Evolutionary conservation across 2,888 invertebrate species (phyloP), one percentile per base, ranked within the genome.

Genomic region (Strigamia crassipes): DNA sequence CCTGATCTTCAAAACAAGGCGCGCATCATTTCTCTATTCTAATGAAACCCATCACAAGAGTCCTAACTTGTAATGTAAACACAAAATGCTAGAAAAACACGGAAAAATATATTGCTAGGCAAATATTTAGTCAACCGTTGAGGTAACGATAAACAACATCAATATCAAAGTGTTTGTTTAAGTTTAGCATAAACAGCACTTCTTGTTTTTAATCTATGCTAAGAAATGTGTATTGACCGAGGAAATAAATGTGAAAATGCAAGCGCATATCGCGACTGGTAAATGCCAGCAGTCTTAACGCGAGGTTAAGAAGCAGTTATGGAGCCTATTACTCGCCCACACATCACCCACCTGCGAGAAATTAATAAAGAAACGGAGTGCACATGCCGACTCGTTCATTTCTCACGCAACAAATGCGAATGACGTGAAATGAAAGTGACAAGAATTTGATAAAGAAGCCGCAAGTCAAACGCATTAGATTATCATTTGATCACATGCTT

Each of bases 261-360:
- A 51, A 51, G 51, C 18, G 12, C n/a, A 51, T 13, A 51, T 38
- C 38, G 38, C 38, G 73, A 73, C 73, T 66, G 61, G 61, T 21
- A 66, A 73, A 73, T 73, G 8, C 31, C 0, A 6, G 13, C 31
- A 73, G 13, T n/a, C 73, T 73, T 73, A 73, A 73, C 15, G 12
- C 23, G 31, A 73, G 73, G 73, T 73, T 73, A 56, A 56, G 21
- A 23, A 27, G 27, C 73, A 31, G 27, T 73, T 73, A n/a, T 21
- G n/a, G 73, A 31, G 73, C 73, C 73, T 31, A n/a, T 31, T 73
- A 27, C 23, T 73, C n/a, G 12, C 61, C 61, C 21, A 66, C 61
- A 66, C 61, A 66, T 66, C 61, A 66, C 61, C 61, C 23, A 66
- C 61, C 61, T 66, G 61, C 61, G 61, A 66, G 23, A 66, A 18